Conservation (phyloP, 2,113 vertebrate species). For the Willisornis vidua region DNA sequence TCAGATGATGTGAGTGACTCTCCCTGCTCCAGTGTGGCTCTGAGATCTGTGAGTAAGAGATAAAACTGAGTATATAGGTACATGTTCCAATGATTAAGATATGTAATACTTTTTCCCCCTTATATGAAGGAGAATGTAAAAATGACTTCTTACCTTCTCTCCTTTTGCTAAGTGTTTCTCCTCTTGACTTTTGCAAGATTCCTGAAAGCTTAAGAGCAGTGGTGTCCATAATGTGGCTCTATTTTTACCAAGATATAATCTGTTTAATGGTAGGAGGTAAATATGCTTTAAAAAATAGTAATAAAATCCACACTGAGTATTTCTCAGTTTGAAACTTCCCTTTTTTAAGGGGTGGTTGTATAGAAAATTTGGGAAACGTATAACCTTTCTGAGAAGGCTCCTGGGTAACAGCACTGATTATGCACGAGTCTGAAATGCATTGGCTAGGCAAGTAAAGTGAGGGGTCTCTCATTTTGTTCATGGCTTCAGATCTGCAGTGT, state of each 20-base stretch:
- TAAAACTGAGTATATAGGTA: background rate
- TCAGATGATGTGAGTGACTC: background rate
- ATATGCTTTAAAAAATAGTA: background rate
- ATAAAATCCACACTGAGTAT: background rate
- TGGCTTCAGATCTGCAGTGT: background rate
- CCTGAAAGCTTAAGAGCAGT: background rate
- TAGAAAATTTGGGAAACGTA: background rate
- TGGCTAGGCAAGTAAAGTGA: background rate
- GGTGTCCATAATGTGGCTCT: background rate
- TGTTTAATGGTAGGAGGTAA: constrained; percentile 13
- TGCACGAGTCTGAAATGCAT: background rate
- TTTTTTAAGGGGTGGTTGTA: background rate
- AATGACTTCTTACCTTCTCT: background rate
- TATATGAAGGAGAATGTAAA: background rate
- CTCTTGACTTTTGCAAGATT: background rate
- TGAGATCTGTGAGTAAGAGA: background rate
- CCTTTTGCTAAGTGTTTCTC: background rate
- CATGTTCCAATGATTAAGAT: background rate
- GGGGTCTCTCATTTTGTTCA: background rate
- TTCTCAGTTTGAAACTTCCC: background rate
- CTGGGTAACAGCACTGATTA: constrained; percentile 2
- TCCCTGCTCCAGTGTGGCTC: background rate
- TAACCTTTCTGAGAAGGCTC: background rate
- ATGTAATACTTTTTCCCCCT: background rate
- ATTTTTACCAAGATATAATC: background rate